A percentile compares a stretch with the other conserved stretches of the same genome.
phyloP scores from a whole-genome alignment of 2,797 vertebrate species.

The Nasua narica region DNA sequence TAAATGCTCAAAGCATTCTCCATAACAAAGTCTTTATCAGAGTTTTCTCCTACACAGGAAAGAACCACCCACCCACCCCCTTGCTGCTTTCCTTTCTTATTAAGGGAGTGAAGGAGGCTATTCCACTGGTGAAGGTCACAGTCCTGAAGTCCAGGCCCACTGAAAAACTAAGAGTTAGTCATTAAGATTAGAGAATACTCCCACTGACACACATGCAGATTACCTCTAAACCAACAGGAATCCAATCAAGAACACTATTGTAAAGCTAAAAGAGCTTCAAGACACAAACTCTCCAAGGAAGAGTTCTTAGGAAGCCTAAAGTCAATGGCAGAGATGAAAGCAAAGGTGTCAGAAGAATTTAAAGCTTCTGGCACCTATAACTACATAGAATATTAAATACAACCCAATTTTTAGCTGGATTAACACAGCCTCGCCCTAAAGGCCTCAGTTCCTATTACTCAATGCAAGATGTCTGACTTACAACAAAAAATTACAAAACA shows the following conservation, averaged over 20 bases:
- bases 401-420: background rate
- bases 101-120: too few species aligned
- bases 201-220: background rate
- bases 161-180: background rate
- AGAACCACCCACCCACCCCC: background rate
- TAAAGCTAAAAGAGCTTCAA: background rate
- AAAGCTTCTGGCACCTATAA: background rate
- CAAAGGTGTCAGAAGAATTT: background rate
- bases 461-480: background rate
- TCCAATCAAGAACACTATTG: background rate
- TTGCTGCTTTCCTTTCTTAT: background rate
- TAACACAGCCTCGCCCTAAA: background rate
- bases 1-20: background rate
- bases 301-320: background rate
- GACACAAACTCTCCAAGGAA: background rate
- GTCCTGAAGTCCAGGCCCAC: background rate
- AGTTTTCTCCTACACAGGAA: background rate
- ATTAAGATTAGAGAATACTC: background rate
- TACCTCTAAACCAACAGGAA: too few species aligned
- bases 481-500: background rate
- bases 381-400: background rate
- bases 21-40: background rate
- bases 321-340: background rate
- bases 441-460: background rate
- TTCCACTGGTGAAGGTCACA: fast-evolving